Evolutionary conservation across 2,113 vertebrate species (phyloP), one percentile per base, ranked within the genome.

Genomic region (Prunella fulvescens): DNA sequence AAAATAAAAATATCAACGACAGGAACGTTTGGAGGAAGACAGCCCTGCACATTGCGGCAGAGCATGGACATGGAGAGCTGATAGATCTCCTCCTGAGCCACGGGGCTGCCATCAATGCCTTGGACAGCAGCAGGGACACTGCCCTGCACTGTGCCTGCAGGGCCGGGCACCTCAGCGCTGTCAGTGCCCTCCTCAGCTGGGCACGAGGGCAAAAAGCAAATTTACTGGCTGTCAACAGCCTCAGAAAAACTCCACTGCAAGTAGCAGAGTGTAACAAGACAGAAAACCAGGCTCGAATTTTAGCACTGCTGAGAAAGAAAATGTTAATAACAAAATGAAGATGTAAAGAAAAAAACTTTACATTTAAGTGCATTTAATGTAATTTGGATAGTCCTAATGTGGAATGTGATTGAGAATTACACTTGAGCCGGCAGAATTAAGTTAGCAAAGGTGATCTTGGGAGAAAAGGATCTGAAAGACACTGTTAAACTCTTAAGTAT

Each of bases 1-100:
- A 93, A 58, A 97, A 96, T n/a, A 98, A 97, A 91, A 98, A 97
- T 19, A 92, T 97, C 28, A 93, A 98, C 6, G 97, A 98, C 5
- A 98, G 96, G 94, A 98, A 98, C 18, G 72, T 96, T 4, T 98
- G 97, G 98, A 98, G 98, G 91, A 98, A 98, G 95, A 99, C 97
- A 1, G 71, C 97, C 2, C 93, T 98, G 77, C 98, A 98, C 82
- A 56, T 96, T 12, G 97, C 98, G 47, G 97, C 97, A 0, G 98
- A 98, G 56, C 51, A 94, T 3, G 98, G 98, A 18, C 98, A 98
- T 3, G 91, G 95, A 2, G 29, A 86, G n/a, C 53, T 98, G 60
- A 88, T 97, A 42, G 66, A 85, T 28, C 33, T 98, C 16, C 91
- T 98, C 12, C 74, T 98, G 79, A 96, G 93, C 81, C 92, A 80